Evolutionary conservation across 1,140 invertebrate genomes (phyloP).

Genomic region (Phymorhynchus buccinoides): DNA sequence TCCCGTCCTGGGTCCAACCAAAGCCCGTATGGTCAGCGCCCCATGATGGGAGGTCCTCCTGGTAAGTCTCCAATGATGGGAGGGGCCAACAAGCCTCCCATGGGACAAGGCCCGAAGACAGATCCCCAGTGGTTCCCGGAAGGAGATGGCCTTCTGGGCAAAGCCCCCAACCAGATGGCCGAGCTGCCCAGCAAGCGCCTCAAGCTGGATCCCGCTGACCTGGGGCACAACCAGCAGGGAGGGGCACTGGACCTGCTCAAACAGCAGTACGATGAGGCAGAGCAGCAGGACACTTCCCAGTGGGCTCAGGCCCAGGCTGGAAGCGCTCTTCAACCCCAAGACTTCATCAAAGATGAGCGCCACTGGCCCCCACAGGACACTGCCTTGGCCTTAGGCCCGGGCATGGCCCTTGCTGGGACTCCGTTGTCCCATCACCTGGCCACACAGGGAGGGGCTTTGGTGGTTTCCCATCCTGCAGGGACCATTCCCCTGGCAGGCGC

Average conservation of each 20-base stretch:
- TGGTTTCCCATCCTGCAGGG: not conserved
- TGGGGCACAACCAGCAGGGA: not conserved
- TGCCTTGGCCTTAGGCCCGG: not conserved
- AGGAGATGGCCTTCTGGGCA: conserved; percentile 2
- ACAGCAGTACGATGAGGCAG: conserved; percentile 53
- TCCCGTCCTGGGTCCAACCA: not conserved
- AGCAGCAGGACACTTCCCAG: conserved; percentile 33
- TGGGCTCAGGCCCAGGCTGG: conserved; percentile 20
- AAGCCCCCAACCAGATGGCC: not conserved
- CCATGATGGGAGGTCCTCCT: not conserved
- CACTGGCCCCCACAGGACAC: conserved; percentile 24
- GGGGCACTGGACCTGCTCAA: conserved; percentile 57
- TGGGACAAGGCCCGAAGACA: conserved; percentile 7
- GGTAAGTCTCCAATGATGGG: conserved; percentile 5
- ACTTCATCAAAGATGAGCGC: conserved; percentile 11
- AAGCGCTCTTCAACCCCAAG: not conserved
- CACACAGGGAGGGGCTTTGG: conserved; percentile 14
- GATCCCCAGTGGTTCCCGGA: conserved; percentile 29
- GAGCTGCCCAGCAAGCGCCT: conserved; percentile 44
- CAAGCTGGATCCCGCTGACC: conserved; percentile 33
- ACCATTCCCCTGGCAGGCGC: not conserved
- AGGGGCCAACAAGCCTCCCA: not conserved
- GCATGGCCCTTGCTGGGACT: conserved; percentile 21
- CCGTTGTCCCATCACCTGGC: conserved; percentile 31
- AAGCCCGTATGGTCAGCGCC: not conserved